Evolutionary conservation across 2,888 invertebrate genomes (phyloP).

Genomic region (Eupithecia subfuscata): DNA sequence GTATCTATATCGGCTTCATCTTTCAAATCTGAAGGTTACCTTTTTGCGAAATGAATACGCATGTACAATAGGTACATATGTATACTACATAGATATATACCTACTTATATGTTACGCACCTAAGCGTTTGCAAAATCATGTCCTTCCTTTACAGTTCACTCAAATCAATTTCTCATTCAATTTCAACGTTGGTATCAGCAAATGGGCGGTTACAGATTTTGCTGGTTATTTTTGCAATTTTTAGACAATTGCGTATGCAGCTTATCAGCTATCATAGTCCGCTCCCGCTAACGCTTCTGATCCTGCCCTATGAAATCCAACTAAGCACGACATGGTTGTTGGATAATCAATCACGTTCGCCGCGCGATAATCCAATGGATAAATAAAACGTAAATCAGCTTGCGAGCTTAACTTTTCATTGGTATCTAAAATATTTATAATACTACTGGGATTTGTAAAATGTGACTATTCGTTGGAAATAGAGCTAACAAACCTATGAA

Average conservation of each 20-base stretch:
- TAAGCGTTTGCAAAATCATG: not conserved
- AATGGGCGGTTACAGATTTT: not conserved
- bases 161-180: not conserved
- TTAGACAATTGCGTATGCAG: not conserved
- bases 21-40: not conserved
- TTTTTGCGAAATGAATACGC: not conserved
- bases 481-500: not conserved
- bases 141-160: not conserved
- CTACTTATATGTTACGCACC: not conserved
- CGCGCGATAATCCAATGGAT: slow-evolving; percentile 10
- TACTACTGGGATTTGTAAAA: not conserved
- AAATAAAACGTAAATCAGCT: slow-evolving; percentile 6
- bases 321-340: not conserved
- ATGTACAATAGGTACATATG: not conserved
- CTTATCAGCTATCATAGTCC: not conserved
- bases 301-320: not conserved
- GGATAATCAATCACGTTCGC: slow-evolving; percentile 4
- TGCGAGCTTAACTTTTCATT: slow-evolving; percentile 10
- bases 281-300: not conserved
- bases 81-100: no score
- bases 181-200: not conserved
- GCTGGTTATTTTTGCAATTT: not conserved
- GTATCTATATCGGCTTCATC: not conserved
- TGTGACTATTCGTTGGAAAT: not conserved
- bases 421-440: not conserved